Base-by-base conservation (phyloP, 2,888 invertebrate species). In the Phrixothrix hirtus region DNA sequence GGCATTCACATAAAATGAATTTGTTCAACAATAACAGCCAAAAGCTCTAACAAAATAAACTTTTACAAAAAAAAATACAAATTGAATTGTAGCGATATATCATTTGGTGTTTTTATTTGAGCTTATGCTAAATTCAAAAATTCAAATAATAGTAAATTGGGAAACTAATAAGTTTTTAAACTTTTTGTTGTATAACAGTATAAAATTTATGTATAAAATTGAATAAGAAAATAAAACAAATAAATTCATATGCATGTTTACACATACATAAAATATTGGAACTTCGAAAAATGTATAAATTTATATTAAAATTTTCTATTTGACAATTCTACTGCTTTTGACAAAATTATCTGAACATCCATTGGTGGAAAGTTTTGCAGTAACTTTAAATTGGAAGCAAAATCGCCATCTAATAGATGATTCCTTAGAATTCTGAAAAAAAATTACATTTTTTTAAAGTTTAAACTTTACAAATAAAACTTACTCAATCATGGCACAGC, bases 401-500 rank as follows among this genome's bases (percentile, higher is more conserved):
- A 99, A 75, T 98, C 98, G 42, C 90, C 91, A 45, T 78, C 81
- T 45, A 98, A 78, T 55, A 99, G 79, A 63, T 90, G 85, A 38
- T 92, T 86, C 70, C 92, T 83, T 60, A 95, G 79, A 62, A 95
- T 83, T 65, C 95, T 93, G 75, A 57, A 76, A 57, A 39, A 12
- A 12, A 31, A 29, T 29, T 13, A 12, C n/a, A 12, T 31, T 11
- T 13, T 12, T 9, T 31, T 31, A 13, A 9, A 31, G 11, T 31
- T 31, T 3, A 5, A 13, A 13, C 13, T 13, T 13, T 31, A 9
- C 2, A 29, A 29, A 29, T 3, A 12, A 55, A 59, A 85, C 92
- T 85, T 81, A 95, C 94, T 95, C 81, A 63, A 99, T 90, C 98
- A 99, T 99, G 66, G 97, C 93, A 79, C 95, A 92, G 76, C 97